phyloP scores from a whole-genome alignment of 2,797 vertebrate genomes.

The Fistularia tabacaria region DNA sequence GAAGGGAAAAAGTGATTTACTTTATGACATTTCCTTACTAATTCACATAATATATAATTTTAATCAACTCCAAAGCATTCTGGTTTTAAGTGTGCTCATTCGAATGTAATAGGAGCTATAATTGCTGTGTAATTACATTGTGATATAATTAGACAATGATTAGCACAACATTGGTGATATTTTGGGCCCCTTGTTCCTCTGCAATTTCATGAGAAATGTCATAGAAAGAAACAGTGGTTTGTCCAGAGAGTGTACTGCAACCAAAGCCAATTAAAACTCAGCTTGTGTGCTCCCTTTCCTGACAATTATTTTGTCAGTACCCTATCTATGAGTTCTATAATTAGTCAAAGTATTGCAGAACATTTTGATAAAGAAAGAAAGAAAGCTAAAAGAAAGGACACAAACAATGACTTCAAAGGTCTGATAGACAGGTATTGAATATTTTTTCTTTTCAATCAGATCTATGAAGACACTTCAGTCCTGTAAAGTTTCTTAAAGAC shows the following conservation, averaged over 20 bases:
- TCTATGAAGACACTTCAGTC: no score
- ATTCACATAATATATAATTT: slow-evolving; percentile 66
- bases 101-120: slow-evolving; percentile 58
- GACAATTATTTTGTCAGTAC: slow-evolving; percentile 5
- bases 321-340: no score
- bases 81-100: slow-evolving; percentile 62
- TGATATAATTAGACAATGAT: slow-evolving; percentile 69
- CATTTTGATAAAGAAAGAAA: no score
- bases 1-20: slow-evolving; percentile 53
- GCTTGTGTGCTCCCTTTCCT: slow-evolving; percentile 11
- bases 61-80: slow-evolving; percentile 67
- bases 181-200: slow-evolving; percentile 20
- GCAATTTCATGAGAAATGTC: slow-evolving; percentile 14
- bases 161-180: slow-evolving; percentile 51
- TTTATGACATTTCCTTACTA: slow-evolving; percentile 60
- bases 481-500: no score
- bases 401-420: no score
- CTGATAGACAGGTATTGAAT: no score
- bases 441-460: no score
- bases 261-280: slow-evolving; percentile 28
- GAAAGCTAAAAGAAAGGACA: no score
- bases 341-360: no score
- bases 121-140: slow-evolving; percentile 70
- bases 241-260: slow-evolving; percentile 18
- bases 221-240: slow-evolving; percentile 12